Conservation (phyloP, 2,797 vertebrate genomes). For the Anniella stebbinsi region DNA sequence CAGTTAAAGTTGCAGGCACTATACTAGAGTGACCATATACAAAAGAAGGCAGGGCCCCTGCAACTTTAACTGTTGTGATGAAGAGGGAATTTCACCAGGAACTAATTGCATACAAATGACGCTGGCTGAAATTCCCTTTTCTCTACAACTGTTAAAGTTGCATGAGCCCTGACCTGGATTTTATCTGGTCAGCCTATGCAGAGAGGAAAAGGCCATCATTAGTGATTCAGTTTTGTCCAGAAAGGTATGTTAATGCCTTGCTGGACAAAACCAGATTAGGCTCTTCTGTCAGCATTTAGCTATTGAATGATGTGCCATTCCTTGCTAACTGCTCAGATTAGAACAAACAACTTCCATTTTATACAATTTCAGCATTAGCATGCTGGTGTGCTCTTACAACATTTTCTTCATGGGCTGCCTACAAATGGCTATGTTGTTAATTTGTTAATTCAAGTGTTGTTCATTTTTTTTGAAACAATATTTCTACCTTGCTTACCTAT, state of each 20-base stretch:
- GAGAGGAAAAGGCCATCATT: neutral
- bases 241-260: neutral
- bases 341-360: slow-evolving; percentile 47
- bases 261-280: neutral
- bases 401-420: slow-evolving; percentile 39
- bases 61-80: too few relatives aligned
- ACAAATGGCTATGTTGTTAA: slow-evolving; percentile 54
- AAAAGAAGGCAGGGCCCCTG: too few relatives aligned
- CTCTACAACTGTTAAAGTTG: too few relatives aligned
- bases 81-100: too few relatives aligned
- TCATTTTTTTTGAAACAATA: slow-evolving; percentile 8
- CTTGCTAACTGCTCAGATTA: neutral
- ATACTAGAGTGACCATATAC: too few relatives aligned
- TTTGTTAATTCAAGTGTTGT: slow-evolving; percentile 49
- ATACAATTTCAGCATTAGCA: slow-evolving; percentile 50
- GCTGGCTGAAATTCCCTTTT: too few relatives aligned
- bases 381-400: slow-evolving; percentile 53
- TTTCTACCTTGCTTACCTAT: neutral
- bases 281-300: slow-evolving; percentile 52
- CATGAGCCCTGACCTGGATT: too few relatives aligned
- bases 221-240: neutral
- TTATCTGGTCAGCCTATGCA: too few relatives aligned
- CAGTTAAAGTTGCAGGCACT: too few relatives aligned
- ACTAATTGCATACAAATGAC: too few relatives aligned
- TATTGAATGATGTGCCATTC: slow-evolving; percentile 52